phyloP scores from a whole-genome alignment of 2,888 invertebrate genomes.

The Cryptophagus acutangulus region DNA sequence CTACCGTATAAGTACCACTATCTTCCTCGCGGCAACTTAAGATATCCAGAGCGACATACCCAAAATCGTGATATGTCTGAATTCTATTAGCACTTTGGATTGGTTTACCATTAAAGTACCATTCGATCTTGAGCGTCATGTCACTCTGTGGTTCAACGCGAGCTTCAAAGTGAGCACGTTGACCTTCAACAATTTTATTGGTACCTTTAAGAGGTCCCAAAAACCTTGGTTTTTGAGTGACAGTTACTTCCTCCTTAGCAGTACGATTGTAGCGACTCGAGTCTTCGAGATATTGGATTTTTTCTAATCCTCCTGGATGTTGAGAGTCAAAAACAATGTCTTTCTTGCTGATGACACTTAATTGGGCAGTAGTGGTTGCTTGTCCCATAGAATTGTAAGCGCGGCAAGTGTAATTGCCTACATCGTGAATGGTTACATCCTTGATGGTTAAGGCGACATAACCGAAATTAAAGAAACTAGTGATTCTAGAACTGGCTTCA shows the following conservation, averaged over 20 bases:
- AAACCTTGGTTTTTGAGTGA: conserved; percentile 80
- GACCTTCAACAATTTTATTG: conserved; percentile 89
- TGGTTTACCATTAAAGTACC: conserved; percentile 94
- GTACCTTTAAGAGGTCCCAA: conserved; percentile 86
- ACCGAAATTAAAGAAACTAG: conserved; percentile 90
- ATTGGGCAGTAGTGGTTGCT: conserved; percentile 74
- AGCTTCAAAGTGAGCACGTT: conserved; percentile 91
- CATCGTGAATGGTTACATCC: conserved; percentile 83
- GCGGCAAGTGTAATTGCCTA: conserved; percentile 82
- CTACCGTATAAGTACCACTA: conserved; percentile 87
- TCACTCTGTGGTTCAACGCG: conserved; percentile 94
- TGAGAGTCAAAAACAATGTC: conserved; percentile 86
- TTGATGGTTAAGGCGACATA: conserved; percentile 93
- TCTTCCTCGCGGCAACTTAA: conserved; percentile 89
- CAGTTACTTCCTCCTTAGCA: conserved; percentile 63
- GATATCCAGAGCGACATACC: conserved; percentile 94
- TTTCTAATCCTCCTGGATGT: conserved; percentile 86
- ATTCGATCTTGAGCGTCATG: conserved; percentile 86
- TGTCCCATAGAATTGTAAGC: conserved; percentile 85
- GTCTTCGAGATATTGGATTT: conserved; percentile 87
- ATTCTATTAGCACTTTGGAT: conserved; percentile 86
- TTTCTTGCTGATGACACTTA: conserved; percentile 79
- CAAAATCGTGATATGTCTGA: conserved; percentile 93
- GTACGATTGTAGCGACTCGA: conserved; percentile 65
- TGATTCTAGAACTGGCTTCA: conserved; percentile 89